Base-by-base conservation (phyloP, 2,113 vertebrate species). In the Psittacara wagleri region DNA sequence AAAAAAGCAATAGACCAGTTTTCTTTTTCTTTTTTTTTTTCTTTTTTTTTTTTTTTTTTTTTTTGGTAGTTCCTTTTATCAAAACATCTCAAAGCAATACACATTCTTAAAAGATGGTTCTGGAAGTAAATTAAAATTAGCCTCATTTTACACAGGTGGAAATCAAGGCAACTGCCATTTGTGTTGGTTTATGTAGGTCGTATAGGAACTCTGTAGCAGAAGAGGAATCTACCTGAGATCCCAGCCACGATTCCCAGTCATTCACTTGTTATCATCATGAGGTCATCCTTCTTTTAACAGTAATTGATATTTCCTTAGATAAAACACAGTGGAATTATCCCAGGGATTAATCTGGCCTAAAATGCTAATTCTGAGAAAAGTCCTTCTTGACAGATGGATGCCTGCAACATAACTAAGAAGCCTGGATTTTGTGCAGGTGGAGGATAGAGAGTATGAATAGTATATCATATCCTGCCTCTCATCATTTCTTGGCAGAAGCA, bases 401-500 rank as follows among this genome's bases (percentile, higher is more conserved):
- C 87, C 69, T 77, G 78, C 91, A 88, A 78, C 76, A 43, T 88
- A 95, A 92, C 81, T 90, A 95, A 89, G 88, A 94, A 94, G 92
- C 79, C 68, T 94, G 87, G 88, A 92, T 74, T 76, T 80, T 83
- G 39, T 87, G 94, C 98, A 98, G 97, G 76, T 94, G 96, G 94
- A 83, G 79, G 86, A 95, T 19, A 92, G 88, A 77, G 83, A 95
- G 68, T 83, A 77, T 33, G 62, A 94, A 66, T 79, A 69, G 91
- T 94, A 82, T 96, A 94, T 97, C 94, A 93, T 81, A 96, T 96
- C 97, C 97, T 98, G 97, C 79, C 90, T 94, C 93, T 94, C 94
- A 96, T 97, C 83, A 95, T 96, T 97, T 97, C 94, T 97, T 98
- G 97, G 97, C 97, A 97, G 94, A 70, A 72, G 73, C 69, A 89